Base-by-base conservation (phyloP, 1,140 invertebrate species). In the Drosophila punjabiensis region DNA sequence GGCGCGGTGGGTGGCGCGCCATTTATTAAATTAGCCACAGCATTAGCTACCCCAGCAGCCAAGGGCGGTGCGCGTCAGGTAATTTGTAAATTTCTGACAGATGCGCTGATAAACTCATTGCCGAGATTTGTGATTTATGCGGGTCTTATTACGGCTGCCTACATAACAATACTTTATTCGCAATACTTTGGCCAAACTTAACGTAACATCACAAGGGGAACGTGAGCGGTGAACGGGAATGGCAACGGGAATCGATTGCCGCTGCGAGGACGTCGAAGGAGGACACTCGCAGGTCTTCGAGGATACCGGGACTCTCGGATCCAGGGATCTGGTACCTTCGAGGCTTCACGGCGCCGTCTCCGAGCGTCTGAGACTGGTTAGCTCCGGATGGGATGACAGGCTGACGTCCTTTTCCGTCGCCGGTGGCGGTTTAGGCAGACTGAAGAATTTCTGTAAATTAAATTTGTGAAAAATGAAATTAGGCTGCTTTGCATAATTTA, bases 391-490 rank as follows among this genome's bases (percentile, higher is more conserved):
- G 14, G 67, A 58, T 28, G 67, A 20, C 79, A 74, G 64, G 18
- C 43, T 67, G 62, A 58, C 63, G 55, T 71, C 75, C 45, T 79
- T 76, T 24, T 59, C 75, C 37, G 24, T 28, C 24, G 86, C 86
- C 71, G 43, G 53, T 60, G 90, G 88, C 74, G 79, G 68, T 74
- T 92, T 93, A 53, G 92, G 92, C 81, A 93, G 79, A 81, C 92
- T 93, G 77, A 91, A 93, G 91, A 93, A 93, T 93, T 93, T 93
- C 92, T 93, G 79, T 81, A 88, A 92, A 87, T 88, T 84, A 87
- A 90, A 84, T 90, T 90, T 90, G 65, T 80, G 62, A 82, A 90
- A 90, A 90, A 90, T 90, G 68, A 90, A 90, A 90, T 90, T 89
- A 89, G 86, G 76, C 82, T 90, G 90, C 82, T 92, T 86, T 88